phyloP scores from a whole-genome alignment of 2,888 invertebrate genomes.

The Heteromurus nitidus region DNA sequence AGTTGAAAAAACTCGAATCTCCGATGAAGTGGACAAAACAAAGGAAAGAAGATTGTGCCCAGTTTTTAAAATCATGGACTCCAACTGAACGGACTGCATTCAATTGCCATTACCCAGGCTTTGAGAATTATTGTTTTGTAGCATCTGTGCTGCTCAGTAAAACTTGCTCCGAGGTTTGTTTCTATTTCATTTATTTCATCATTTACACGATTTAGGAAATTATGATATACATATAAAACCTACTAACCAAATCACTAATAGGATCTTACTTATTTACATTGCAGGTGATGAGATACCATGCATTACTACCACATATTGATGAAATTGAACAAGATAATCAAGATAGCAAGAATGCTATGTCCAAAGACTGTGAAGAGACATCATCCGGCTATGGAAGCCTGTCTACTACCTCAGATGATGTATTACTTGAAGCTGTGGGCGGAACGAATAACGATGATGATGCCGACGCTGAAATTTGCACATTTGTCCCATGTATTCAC shows the following conservation, averaged over 20 bases:
- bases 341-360: too few relatives aligned
- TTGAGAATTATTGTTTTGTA: slow-evolving; percentile 4
- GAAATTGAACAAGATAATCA: neutral
- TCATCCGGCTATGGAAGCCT: too few relatives aligned
- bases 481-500: slow-evolving; percentile 4
- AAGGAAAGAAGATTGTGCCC: too few relatives aligned
- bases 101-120: neutral
- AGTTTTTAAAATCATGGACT: neutral
- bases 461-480: neutral
- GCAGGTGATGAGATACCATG: slow-evolving; percentile 21
- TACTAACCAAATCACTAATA: neutral
- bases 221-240: neutral
- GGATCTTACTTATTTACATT: too few relatives aligned
- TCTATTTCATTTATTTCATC: too few relatives aligned
- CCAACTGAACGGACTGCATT: slow-evolving; percentile 1
- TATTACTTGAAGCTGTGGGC: neutral
- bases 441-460: neutral
- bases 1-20: neutral
- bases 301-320: neutral
- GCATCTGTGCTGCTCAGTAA: neutral
- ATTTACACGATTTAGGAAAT: too few relatives aligned
- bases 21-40: neutral
- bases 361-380: too few relatives aligned
- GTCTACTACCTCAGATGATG: too few relatives aligned
- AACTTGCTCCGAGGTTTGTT: slow-evolving; percentile 3